Percentiles rank a stretch among this genome's conserved stretches.
These are phyloP conservation scores for Turritopsis rubra DNA, from an alignment of 30 jellyfish, hydroid and myxozoan species.

Conservation along the genomic window DNA sequence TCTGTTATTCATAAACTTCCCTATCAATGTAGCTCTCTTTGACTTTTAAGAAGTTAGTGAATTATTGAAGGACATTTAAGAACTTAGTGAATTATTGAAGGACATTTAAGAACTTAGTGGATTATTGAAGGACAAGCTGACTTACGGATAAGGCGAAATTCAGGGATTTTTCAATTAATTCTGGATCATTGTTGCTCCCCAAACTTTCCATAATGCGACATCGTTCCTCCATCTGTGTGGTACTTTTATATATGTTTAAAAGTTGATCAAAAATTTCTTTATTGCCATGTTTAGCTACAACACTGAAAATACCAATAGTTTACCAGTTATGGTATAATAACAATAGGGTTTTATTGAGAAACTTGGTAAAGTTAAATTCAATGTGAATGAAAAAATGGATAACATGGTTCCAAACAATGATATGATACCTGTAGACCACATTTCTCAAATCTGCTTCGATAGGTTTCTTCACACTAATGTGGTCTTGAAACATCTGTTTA, in stretches of 20 bases:
- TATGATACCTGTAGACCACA: conserved; percentile 44
- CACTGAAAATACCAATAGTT: conserved; percentile 25
- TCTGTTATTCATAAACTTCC: no score
- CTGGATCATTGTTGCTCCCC: conserved; percentile 70
- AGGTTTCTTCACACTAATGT: conserved; percentile 50
- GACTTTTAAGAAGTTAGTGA: no score
- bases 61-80: no score
- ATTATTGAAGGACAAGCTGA: background rate
- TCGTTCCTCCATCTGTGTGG: conserved; percentile 84
- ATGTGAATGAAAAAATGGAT: background rate
- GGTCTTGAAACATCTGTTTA: conserved; percentile 52
- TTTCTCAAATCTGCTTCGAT: conserved; percentile 83
- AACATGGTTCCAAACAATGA: background rate
- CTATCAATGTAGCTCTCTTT: no score
- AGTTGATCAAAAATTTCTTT: conserved; percentile 58
- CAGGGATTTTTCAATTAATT: conserved; percentile 51
- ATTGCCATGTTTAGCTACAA: conserved; percentile 67
- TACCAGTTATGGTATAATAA: background rate
- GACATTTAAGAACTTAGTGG: background rate
- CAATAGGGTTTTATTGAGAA: background rate
- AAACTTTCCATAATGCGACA: conserved; percentile 55
- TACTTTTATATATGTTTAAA: conserved; percentile 49
- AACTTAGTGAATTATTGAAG: no score
- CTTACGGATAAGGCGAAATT: conserved; percentile 82
- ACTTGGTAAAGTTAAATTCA: background rate